Percentiles rank a stretch among this genome's conserved stretches.
phyloP scores from a whole-genome alignment of 2,797 vertebrate genomes.

The Pitangus sulphuratus region DNA sequence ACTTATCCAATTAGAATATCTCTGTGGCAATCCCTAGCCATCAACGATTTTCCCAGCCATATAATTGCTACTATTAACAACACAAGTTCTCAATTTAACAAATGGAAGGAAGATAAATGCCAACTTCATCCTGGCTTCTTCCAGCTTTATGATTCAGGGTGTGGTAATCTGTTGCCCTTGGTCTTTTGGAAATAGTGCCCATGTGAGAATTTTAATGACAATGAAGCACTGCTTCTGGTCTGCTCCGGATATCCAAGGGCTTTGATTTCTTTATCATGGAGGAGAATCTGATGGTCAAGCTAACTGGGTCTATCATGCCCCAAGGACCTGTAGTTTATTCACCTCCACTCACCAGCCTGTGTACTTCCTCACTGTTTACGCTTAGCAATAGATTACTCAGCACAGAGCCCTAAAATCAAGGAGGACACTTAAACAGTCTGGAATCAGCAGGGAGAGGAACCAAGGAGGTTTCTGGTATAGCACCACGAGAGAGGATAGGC shows the following conservation, averaged over 20 bases:
- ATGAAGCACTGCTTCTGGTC: background rate
- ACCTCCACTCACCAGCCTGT: background rate
- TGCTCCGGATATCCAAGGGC: background rate
- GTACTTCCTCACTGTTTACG: background rate
- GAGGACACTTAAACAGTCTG: background rate
- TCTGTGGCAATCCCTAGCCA: constrained; percentile 13
- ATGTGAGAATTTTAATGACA: constrained; percentile 37
- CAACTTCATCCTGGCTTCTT: constrained; percentile 9
- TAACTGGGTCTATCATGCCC: background rate
- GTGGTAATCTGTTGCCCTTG: constrained; percentile 5
- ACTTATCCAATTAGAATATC: constrained; percentile 39
- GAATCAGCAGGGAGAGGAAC: background rate
- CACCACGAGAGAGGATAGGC: background rate
- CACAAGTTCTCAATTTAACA: constrained; percentile 38
- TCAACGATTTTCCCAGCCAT: constrained; percentile 39
- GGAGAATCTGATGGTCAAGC: background rate
- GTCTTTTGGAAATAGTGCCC: background rate
- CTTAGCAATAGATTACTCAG: background rate
- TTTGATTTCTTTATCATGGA: background rate
- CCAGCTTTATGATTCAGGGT: constrained; percentile 24
- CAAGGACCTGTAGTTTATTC: background rate
- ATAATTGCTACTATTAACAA: constrained; percentile 41
- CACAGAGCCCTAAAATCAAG: background rate
- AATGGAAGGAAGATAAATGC: constrained; percentile 34
- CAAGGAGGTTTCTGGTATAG: background rate